Conservation (phyloP, 2,888 invertebrate species). For the Mycalesis mineus region DNA sequence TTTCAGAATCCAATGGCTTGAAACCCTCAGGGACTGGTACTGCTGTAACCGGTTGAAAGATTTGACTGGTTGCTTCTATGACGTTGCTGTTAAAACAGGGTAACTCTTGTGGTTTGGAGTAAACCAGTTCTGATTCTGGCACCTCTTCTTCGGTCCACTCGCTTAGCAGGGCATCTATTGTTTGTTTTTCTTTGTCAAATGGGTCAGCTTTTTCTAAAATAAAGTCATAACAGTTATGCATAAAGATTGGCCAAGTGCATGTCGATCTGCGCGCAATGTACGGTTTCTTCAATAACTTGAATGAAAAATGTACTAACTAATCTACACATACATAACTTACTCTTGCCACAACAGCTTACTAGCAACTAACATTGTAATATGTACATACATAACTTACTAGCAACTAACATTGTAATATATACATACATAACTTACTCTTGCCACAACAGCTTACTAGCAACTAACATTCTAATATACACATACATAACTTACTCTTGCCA, state of each 20-base stretch:
- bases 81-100: constrained; percentile 61
- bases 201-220: constrained; percentile 59
- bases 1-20: constrained; percentile 44
- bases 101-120: constrained; percentile 41
- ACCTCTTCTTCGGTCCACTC: constrained; percentile 73
- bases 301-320: too few relatives aligned
- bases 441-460: too few relatives aligned
- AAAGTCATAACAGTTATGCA: neutral
- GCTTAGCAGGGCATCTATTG: constrained; percentile 65
- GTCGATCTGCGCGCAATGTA: too few relatives aligned
- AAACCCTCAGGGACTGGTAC: constrained; percentile 44
- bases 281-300: too few relatives aligned
- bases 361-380: too few relatives aligned
- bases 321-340: too few relatives aligned
- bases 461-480: too few relatives aligned
- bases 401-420: too few relatives aligned
- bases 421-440: too few relatives aligned
- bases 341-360: too few relatives aligned
- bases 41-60: constrained; percentile 61
- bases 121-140: constrained; percentile 50
- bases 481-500: too few relatives aligned
- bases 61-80: constrained; percentile 63
- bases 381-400: too few relatives aligned
- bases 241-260: neutral
- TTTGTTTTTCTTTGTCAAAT: constrained; percentile 62